Conservation (phyloP, 2,888 invertebrate genomes). For the Chironomus tentans region DNA sequence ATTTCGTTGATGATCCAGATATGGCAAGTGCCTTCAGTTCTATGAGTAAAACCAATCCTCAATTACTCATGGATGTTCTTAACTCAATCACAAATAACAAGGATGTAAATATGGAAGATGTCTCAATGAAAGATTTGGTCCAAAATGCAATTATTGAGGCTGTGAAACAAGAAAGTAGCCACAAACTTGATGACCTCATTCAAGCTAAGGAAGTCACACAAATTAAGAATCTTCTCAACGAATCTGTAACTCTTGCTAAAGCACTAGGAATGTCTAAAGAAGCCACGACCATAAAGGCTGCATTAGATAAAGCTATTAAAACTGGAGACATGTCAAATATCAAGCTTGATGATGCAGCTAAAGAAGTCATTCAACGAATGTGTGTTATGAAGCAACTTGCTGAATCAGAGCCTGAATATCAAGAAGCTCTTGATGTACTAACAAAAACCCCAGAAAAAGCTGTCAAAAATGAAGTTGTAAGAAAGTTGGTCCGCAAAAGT, state of each 20-base stretch:
- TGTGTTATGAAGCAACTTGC: constrained; percentile 64
- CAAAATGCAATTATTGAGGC: constrained; percentile 59
- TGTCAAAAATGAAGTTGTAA: constrained; percentile 57
- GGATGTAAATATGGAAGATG: constrained; percentile 32
- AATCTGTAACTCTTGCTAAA: constrained; percentile 60
- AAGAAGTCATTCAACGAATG: constrained; percentile 7
- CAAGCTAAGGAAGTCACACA: constrained; percentile 28
- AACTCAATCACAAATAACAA: constrained; percentile 53
- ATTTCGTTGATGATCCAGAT: constrained; percentile 53
- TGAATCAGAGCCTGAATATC: constrained; percentile 53
- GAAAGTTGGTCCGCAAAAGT: constrained; percentile 63
- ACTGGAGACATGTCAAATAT: constrained; percentile 45
- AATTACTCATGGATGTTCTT: constrained; percentile 41
- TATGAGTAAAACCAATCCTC: constrained; percentile 29
- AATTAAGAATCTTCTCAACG: constrained; percentile 46
- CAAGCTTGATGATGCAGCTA: constrained; percentile 4
- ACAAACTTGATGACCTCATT: constrained; percentile 31
- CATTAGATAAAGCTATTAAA: constrained; percentile 38
- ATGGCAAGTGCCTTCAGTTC: constrained; percentile 51
- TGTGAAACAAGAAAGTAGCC: constrained; percentile 52
- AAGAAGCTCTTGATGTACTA: constrained; percentile 52
- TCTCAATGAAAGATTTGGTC: constrained; percentile 53
- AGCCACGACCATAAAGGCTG: neutral
- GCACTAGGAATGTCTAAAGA: constrained; percentile 50
- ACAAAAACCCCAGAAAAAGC: constrained; percentile 58